Base-by-base conservation (phyloP, 1,140 invertebrate species). In the Artemia franciscana region DNA sequence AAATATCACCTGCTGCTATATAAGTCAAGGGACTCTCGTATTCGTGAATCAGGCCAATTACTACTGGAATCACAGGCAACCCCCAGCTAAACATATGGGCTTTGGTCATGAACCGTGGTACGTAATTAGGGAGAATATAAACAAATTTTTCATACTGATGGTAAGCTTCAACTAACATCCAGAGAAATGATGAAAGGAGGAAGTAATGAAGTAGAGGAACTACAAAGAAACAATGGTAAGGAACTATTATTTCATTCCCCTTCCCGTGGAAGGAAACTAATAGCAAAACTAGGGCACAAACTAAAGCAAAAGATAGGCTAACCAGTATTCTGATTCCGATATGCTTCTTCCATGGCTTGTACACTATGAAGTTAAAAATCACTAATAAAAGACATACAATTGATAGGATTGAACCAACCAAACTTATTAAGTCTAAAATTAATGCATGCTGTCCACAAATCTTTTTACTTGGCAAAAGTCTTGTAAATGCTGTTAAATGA, bases 111-210 rank as follows among this genome's bases (percentile, higher is more conserved):
- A 71, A 76, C 7, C 70, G 63, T 3, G 73, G 70, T 57, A 76
- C 72, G 64, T 76, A 71, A 7, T 72, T 72, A 4, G 70, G 69
- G 26, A 76, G 68, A 4, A 76, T 72, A 63, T 73, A 74, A 21
- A 76, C 74, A 63, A 75, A 73, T 5, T 69, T 71, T 3, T 74
- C 65, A 60, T 76, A 75, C 63, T 75, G 74, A 23, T 73, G 39
- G 21, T 73, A 67, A 3, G 72, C 74, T 66, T 74, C 73, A 51
- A 76, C 70, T 24, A 75, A 65, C 74, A 76, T 76, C 74, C 74
- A 76, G 62, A 70, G 66, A 64, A 76, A 76, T 0, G 73, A 70
- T 0, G 70, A 69, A n/a, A 76, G 62, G 9, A 75, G 68, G 56
- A 75, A 71, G 63, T 74, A 76, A 59, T 75, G 74, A 0, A 75